phyloP scores from a whole-genome alignment of 2,113 vertebrate species.

The Fulmarus glacialis region DNA sequence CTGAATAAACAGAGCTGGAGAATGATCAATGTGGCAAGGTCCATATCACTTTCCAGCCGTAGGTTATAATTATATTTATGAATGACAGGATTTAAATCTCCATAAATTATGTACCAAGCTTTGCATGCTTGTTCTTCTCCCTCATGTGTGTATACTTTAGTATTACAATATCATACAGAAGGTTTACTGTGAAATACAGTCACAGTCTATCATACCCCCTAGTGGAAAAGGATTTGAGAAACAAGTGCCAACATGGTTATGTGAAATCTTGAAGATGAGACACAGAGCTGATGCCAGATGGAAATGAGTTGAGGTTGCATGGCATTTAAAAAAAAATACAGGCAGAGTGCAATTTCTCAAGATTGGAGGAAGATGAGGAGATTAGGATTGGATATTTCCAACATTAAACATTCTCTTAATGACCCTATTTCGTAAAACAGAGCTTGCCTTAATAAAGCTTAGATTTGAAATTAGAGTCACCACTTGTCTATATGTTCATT shows the following conservation, averaged over 20 bases:
- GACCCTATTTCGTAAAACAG: slow-evolving; percentile 8
- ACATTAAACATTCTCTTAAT: slow-evolving; percentile 24
- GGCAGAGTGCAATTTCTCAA: background rate
- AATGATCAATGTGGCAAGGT: slow-evolving; percentile 45
- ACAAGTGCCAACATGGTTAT: slow-evolving; percentile 23
- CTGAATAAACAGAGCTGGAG: background rate
- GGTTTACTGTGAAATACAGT: slow-evolving; percentile 4
- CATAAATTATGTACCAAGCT: slow-evolving; percentile 45
- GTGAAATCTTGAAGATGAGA: background rate
- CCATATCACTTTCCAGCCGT: slow-evolving; percentile 29
- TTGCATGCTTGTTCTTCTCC: background rate
- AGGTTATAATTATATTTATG: slow-evolving; percentile 60
- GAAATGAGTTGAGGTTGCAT: slow-evolving; percentile 16
- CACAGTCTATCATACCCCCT: slow-evolving; percentile 57
- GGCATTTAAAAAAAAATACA: background rate
- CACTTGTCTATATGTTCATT: slow-evolving; percentile 57
- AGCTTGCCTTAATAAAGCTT: slow-evolving; percentile 33
- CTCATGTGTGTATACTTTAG: background rate
- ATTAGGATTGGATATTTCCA: slow-evolving; percentile 16
- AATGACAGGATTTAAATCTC: slow-evolving; percentile 53
- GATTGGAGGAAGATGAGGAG: background rate
- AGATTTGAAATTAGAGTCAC: slow-evolving; percentile 60
- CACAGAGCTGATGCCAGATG: background rate
- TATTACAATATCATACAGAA: background rate
- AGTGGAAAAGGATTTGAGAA: slow-evolving; percentile 68